Evolutionary conservation across 2,113 vertebrate genomes (phyloP), one percentile per base, ranked within the genome.

Genomic region (Psettodes erumei): DNA sequence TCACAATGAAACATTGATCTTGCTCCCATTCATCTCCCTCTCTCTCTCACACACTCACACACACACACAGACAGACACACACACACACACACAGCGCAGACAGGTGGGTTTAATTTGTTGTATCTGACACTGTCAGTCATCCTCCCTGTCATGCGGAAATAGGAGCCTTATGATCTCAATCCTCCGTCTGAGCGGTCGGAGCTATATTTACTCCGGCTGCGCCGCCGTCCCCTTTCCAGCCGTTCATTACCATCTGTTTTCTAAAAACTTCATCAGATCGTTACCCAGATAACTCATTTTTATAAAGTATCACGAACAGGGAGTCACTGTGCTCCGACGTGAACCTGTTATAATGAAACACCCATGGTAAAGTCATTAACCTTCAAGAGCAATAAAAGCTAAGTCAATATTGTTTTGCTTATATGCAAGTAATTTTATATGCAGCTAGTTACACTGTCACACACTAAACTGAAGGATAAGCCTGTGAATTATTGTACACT

Each of bases 81-180:
- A 30, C 67, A 54, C 71, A 73, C 56, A 23, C 56, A 50, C 25
- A 79, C 33, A 77, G 72, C 30, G 30, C 2, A 61, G 72, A 70
- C 88, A 91, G 82, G 83, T 88, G 89, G 86, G 75, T 88, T 81
- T 82, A 50, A 91, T 91, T 88, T 88, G 72, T 74, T 51, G 63
- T 58, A 55, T 86, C 48, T 54, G 84, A 89, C 84, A 54, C 77
- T 59, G 85, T 87, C 89, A 84, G 82, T 89, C 89, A 84, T 71
- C 77, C 59, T 76, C 64, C n/a, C 75, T 86, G 82, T 85, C 88
- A 72, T 65, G 61, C 15, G 65, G 80, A 90, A 90, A 90, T 86
- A 71, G 65, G 77, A 75, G 45, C 83, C 82, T 75, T 75, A 83
- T 92, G 88, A 90, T 82, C 84, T 83, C 87, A 85, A 79, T 77